Conservation (phyloP, 2,797 vertebrate species). For the Sebastes goodei region DNA sequence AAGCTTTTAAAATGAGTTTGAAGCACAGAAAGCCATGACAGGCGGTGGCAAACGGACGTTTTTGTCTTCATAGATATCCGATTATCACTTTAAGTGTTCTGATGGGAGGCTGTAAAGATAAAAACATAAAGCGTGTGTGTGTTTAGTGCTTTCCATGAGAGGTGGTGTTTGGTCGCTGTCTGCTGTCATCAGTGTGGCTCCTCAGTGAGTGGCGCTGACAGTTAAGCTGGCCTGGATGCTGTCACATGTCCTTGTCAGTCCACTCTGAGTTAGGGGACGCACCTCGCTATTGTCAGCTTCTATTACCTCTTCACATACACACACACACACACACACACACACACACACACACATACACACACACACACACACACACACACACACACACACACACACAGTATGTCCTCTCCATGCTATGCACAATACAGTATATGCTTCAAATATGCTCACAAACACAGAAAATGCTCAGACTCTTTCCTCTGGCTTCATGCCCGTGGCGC, state of each 20-base stretch:
- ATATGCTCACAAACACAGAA: constrained; percentile 3
- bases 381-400: constrained; percentile 1
- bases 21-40: not conserved
- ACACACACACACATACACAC: constrained; percentile 7
- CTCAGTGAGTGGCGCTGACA: constrained; percentile 68
- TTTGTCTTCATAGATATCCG: constrained; percentile 26
- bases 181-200: constrained; percentile 67
- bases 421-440: constrained; percentile 11
- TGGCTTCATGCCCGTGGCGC: constrained; percentile 15
- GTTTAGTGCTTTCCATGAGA: constrained; percentile 15
- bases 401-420: constrained; percentile 8
- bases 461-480: not conserved
- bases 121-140: constrained; percentile 6
- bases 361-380: constrained; percentile 8
- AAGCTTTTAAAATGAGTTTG: not conserved
- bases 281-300: constrained; percentile 78
- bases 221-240: constrained; percentile 71
- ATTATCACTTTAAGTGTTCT: constrained; percentile 13
- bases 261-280: constrained; percentile 63
- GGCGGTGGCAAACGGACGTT: not conserved
- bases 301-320: constrained; percentile 59
- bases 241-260: constrained; percentile 79
- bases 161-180: constrained; percentile 65
- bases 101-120: constrained; percentile 23
- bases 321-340: constrained; percentile 12